Base-by-base conservation (phyloP, 2,888 invertebrate genomes). In the Nudaria mundana region DNA sequence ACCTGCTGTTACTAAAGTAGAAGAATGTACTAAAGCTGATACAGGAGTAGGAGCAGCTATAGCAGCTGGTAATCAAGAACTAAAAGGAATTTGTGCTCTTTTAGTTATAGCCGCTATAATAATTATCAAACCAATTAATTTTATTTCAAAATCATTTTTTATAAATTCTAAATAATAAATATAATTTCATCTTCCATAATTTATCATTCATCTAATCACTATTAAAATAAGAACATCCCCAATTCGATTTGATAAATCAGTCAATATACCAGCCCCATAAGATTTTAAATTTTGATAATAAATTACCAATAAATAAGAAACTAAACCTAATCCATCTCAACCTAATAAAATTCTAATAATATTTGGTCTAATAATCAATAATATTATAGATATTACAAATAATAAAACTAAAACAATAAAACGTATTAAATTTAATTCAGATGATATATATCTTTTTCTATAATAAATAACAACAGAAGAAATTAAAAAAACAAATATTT, bases 71-170 rank as follows among this genome's bases (percentile, higher is more conserved):
- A 94, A 76, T 61, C 94, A 95, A 30, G 93, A 90, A 48, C 93
- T 93, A 92, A 95, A 95, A 30, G 94, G 94, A 89, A 94, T 91
- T 78, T 95, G 94, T 68, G 94, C 94, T 56, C 94, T 94, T 80
- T 95, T 95, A 44, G 94, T 94, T 83, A 94, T 91, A 36, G 91
- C 89, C 0, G 92, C 92, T 56, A 90, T 75, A 68, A 85, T 79
- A 49, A 90, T 66, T 62, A 91, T 80, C n/a, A 55, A 5, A 0
- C 71, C 67, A 74, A 90, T 74, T 60, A 90, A 64, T 57, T 53
- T 54, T 70, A 90, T 90, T 41, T 57, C 60, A 52, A 39, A 76
- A 79, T 84, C 78, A 74, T 64, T 75, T 53, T 63, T 67, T 66
- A 90, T 88, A 77, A 89, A 81, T 56, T 87, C 76, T 67, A 89